Percentiles rank a stretch among this genome's conserved stretches.
phyloP scores from a whole-genome alignment of 2,113 vertebrate species.

The Dolichallabes microphthalmus region DNA sequence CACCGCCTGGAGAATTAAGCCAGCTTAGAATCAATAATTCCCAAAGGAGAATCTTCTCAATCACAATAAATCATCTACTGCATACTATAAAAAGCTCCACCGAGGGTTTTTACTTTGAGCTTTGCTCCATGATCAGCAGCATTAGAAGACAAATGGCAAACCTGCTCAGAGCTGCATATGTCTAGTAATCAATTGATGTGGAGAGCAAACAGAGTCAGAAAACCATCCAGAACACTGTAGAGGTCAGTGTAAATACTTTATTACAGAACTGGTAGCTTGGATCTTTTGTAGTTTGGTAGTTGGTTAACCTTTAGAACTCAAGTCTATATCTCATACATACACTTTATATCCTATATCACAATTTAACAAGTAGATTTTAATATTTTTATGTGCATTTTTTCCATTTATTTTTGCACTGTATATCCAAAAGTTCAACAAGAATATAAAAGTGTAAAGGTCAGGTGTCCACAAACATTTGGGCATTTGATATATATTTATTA shows the following conservation, averaged over 20 bases:
- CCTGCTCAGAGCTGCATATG: background rate
- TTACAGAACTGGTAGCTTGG: background rate
- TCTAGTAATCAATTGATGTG: background rate
- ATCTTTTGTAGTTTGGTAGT: background rate
- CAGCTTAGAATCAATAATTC: conserved; percentile 39
- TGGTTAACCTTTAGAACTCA: background rate
- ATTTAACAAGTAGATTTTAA: background rate
- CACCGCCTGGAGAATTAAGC: conserved; percentile 30
- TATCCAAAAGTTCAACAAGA: background rate
- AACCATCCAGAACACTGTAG: background rate
- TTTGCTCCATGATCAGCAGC: conserved; percentile 10
- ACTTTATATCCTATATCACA: background rate
- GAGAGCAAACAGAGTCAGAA: background rate
- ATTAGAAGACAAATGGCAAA: conserved; percentile 3
- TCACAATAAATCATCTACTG: conserved; percentile 24
- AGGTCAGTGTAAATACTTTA: conserved; percentile 1
- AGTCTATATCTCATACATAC: background rate
- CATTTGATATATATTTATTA: background rate
- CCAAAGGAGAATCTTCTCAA: conserved; percentile 22
- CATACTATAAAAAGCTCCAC: conserved; percentile 12
- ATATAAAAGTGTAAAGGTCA: background rate
- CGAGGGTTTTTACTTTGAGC: background rate
- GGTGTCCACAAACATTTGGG: background rate
- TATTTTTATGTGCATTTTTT: background rate
- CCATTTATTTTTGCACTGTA: background rate